phyloP scores from a whole-genome alignment of 1,140 invertebrate genomes.

The Scaptomyza pallida region DNA sequence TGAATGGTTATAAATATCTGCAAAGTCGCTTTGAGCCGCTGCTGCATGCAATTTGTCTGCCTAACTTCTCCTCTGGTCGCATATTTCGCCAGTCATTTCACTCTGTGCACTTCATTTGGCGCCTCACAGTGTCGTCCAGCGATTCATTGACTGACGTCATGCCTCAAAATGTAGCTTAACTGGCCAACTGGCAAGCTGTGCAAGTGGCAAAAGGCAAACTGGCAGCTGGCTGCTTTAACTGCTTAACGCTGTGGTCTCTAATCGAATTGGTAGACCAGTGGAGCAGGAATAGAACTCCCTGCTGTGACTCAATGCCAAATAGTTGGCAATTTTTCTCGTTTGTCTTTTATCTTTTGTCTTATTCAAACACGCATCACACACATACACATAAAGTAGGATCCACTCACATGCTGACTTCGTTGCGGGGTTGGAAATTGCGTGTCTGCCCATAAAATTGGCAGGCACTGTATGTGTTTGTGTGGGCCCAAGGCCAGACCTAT shows the following conservation, averaged over 20 bases:
- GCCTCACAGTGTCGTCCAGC: conserved; percentile 38
- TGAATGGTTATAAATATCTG: conserved; percentile 51
- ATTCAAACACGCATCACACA: conserved; percentile 59
- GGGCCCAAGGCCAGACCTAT: conserved; percentile 57
- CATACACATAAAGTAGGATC: conserved; percentile 3
- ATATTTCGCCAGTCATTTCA: conserved; percentile 51
- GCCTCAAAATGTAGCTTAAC: conserved; percentile 32
- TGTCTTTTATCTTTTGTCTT: conserved; percentile 48
- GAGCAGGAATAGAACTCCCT: conserved; percentile 17
- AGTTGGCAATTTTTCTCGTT: conserved; percentile 70
- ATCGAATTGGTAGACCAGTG: conserved; percentile 62
- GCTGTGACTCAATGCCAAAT: conserved; percentile 74
- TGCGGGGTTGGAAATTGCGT: too few relatives aligned
- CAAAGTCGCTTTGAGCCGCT: conserved; percentile 13
- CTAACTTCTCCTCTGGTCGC: conserved; percentile 36
- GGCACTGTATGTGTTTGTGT: background rate
- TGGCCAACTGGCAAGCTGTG: background rate
- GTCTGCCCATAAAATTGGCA: conserved; percentile 75
- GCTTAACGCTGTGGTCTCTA: conserved; percentile 71
- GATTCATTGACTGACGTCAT: conserved; percentile 49
- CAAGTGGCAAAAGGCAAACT: background rate
- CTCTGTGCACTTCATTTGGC: conserved; percentile 47
- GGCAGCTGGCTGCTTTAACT: conserved; percentile 47
- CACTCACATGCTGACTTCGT: conserved; percentile 50
- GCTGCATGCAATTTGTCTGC: background rate